Percentiles rank a stretch among this genome's conserved stretches.
Evolutionary conservation across 2,888 invertebrate genomes (phyloP).

Genomic region (Choristoneura rosaceana): DNA sequence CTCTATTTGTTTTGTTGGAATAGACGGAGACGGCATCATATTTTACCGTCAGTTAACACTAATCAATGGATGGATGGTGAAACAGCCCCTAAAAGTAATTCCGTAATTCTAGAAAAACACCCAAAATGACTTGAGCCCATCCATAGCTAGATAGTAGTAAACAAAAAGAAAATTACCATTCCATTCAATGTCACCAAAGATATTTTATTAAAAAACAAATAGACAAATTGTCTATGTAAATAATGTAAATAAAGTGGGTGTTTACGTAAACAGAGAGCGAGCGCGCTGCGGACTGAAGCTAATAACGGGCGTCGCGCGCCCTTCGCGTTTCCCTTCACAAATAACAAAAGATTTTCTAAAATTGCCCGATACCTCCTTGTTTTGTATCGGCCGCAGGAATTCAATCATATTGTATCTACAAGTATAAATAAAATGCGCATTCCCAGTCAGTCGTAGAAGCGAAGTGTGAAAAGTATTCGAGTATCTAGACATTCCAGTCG

Average conservation of each 20-base stretch:
- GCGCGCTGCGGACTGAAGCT: slow-evolving; percentile 23
- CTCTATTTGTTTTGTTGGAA: no score
- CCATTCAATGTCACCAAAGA: slow-evolving; percentile 1
- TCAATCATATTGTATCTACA: not conserved
- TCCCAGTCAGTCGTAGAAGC: not conserved
- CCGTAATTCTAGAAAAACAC: not conserved
- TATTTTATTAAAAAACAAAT: slow-evolving; percentile 17
- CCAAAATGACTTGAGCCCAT: not conserved
- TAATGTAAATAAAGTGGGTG: slow-evolving; percentile 21
- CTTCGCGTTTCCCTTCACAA: slow-evolving; percentile 14
- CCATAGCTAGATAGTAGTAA: not conserved
- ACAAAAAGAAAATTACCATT: slow-evolving; percentile 11
- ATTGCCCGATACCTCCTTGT: not conserved
- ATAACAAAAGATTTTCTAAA: slow-evolving; percentile 15
- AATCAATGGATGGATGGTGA: no score
- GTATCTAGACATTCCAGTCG: no score
- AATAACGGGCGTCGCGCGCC: slow-evolving; percentile 10
- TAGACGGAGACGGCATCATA: no score
- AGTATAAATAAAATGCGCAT: not conserved
- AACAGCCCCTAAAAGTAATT: no score
- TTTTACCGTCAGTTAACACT: no score
- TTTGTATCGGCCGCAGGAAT: slow-evolving; percentile 11
- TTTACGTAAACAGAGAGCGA: slow-evolving; percentile 18
- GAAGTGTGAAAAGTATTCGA: not conserved
- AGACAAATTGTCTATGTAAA: slow-evolving; percentile 16